A percentile compares a stretch with the other conserved stretches of the same genome.
phyloP scores from a whole-genome alignment of 2,888 invertebrate genomes.

The Athrips mouffetella region DNA sequence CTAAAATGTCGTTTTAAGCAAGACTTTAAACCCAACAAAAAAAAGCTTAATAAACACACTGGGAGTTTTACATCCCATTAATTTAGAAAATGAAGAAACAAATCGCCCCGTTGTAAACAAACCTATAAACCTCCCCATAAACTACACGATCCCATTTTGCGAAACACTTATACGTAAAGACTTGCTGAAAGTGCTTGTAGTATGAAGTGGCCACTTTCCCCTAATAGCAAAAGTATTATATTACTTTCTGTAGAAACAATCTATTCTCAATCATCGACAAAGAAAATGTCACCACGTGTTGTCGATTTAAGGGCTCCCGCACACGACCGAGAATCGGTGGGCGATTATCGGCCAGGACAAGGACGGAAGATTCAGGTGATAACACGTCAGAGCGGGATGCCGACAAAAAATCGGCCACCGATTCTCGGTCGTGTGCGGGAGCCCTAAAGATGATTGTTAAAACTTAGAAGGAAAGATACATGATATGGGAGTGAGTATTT shows the following conservation, averaged over 20 bases:
- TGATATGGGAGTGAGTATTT: no score
- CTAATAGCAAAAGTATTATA: conserved; percentile 16
- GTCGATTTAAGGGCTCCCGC: no score
- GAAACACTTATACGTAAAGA: conserved; percentile 5
- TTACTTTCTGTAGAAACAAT: conserved; percentile 24
- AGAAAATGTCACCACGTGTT: conserved; percentile 28
- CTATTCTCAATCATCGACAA: conserved; percentile 28
- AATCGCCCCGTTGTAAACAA: not conserved
- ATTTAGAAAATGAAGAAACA: not conserved
- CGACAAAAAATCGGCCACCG: no score
- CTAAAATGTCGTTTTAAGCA: not conserved
- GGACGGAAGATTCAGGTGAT: no score
- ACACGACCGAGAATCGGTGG: no score
- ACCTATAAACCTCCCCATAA: not conserved
- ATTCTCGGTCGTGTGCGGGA: no score
- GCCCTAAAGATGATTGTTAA: no score
- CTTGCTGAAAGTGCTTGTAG: not conserved
- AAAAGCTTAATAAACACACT: not conserved
- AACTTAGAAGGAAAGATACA: no score
- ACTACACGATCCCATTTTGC: not conserved
- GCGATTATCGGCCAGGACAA: no score
- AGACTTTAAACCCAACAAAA: not conserved
- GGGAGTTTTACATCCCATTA: not conserved
- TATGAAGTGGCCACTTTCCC: conserved; percentile 23
- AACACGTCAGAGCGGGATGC: no score